Conservation (phyloP, 2,113 vertebrate species). For the Capreolus pygargus region DNA sequence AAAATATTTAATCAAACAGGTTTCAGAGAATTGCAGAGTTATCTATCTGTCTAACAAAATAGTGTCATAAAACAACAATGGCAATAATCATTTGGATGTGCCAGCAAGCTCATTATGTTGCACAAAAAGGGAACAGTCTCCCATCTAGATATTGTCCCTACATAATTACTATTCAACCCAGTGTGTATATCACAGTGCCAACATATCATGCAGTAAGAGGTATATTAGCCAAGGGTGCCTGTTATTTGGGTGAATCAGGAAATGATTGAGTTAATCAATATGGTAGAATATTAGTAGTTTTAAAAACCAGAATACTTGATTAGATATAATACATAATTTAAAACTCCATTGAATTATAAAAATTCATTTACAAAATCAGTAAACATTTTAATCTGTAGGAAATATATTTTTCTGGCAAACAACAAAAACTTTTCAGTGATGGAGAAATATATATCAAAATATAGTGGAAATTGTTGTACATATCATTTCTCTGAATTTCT, state of each 20-base stretch:
- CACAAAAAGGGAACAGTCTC: background rate
- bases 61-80: background rate
- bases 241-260: background rate
- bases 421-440: background rate
- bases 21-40: background rate
- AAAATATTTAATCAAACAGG: background rate
- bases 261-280: background rate
- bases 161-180: background rate
- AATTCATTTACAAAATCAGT: background rate
- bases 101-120: background rate
- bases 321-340: conserved; percentile 26
- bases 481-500: background rate
- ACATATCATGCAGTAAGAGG: background rate
- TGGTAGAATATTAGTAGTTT: background rate
- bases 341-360: background rate
- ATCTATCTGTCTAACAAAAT: background rate
- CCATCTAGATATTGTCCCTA: background rate
- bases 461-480: background rate
- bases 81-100: background rate
- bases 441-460: background rate
- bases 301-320: background rate
- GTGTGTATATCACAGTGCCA: background rate
- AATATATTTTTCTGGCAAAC: background rate
- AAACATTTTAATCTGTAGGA: background rate
- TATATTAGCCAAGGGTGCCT: background rate